These are phyloP conservation scores for Bombus difficillimus DNA, from an alignment of 1,140 invertebrate genomes.

Conservation along the genomic window DNA sequence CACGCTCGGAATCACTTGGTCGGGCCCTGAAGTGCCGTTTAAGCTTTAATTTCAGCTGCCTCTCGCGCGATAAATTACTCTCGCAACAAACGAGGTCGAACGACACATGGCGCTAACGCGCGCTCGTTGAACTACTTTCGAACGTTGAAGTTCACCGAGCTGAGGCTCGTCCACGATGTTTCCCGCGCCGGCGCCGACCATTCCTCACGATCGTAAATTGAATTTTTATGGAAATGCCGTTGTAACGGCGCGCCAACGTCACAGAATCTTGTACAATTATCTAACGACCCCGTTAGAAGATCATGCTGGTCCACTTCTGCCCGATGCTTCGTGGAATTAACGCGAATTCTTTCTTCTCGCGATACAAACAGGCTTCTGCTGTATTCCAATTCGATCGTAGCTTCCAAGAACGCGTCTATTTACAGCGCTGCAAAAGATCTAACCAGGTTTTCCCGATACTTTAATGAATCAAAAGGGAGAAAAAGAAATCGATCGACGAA, in stretches of 20 bases:
- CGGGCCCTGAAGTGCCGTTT: conserved; percentile 35
- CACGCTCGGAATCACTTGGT: conserved; percentile 16
- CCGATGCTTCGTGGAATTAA: not conserved
- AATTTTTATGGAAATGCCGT: conserved; percentile 51
- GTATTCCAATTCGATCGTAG: not conserved
- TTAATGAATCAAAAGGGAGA: not conserved
- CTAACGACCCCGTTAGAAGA: conserved; percentile 49
- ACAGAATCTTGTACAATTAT: conserved; percentile 29
- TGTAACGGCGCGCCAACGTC: conserved; percentile 27
- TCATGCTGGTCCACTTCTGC: conserved; percentile 37
- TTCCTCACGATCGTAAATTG: conserved; percentile 31
- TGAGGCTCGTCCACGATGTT: conserved; percentile 10
- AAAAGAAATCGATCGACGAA: conserved; percentile 12
- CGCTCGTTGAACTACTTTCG: conserved; percentile 50
- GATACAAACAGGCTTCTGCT: not conserved
- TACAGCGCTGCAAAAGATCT: not conserved
- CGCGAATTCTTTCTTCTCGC: not conserved
- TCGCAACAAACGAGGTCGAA: conserved; percentile 40
- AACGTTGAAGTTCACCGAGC: conserved; percentile 41
- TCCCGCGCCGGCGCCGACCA: not conserved
- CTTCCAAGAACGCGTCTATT: conserved; percentile 11
- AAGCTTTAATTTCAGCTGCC: conserved; percentile 46
- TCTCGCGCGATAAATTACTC: conserved; percentile 48
- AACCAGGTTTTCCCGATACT: conserved; percentile 5
- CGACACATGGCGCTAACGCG: conserved; percentile 48